Base-by-base conservation (phyloP, 1,140 invertebrate genomes). In the Vanessa atalanta region DNA sequence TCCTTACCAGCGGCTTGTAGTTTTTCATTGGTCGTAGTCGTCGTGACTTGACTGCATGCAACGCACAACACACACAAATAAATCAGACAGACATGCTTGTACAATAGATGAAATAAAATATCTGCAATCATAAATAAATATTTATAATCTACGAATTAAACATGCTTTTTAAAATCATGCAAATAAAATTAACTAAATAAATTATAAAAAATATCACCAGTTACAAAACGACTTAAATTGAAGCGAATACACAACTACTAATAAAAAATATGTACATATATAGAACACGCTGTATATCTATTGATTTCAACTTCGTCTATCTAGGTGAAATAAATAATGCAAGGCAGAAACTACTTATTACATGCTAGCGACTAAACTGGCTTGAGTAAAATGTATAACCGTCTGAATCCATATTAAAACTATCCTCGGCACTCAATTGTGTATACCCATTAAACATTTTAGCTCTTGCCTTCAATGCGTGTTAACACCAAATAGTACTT, bases 1-100 rank as follows among this genome's bases (percentile, higher is more conserved):
- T 65, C 79, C 89, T 90, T 90, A 90, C 89, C 89, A 91, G 83
- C 69, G 88, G 88, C 80, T 88, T 89, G 88, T 91, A 91, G 85
- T 83, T 85, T 79, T 85, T 87, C 89, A 91, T 90, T 88, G 81
- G 84, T 81, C 79, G 84, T 55, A 75, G 83, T 66, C 80, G 83
- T 48, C 78, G 79, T 72, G 76, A 66, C 75, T 83, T 86, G 83
- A 84, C 86, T 90, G 89, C 89, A 90, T 91, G 89, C 89, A 91
- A 87, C 70, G 82, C 81, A 79, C 74, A 83, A 87, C 80, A 84
- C 81, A 88, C 71, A 88, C 77, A 87, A 77, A 76, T 70, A 79
- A 87, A 83, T 88, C 82, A 89, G 83, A 87, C 78, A 81, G 77
- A 80, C 84, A 84, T 85, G 85, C 79, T 61, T 53, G 23, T 67